Conservation (phyloP, 2,888 invertebrate genomes). For the Tinea semifulvella region DNA sequence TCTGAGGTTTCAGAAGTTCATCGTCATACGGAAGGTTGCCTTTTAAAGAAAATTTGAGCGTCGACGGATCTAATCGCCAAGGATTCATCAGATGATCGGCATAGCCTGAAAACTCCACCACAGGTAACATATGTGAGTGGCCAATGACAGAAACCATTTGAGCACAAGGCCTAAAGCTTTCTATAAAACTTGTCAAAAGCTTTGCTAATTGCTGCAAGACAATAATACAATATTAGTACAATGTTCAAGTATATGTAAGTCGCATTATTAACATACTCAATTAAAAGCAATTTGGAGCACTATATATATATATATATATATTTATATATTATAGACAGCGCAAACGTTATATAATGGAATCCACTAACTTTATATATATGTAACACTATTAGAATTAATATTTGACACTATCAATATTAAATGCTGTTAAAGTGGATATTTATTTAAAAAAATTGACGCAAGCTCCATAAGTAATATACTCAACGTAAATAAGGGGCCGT, state of each 20-base stretch:
- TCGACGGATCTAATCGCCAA: constrained; percentile 90
- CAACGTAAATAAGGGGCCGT: no score
- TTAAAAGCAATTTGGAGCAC: neutral
- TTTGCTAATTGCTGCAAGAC: constrained; percentile 80
- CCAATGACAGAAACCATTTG: constrained; percentile 96
- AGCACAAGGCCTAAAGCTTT: constrained; percentile 91
- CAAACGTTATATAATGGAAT: no score
- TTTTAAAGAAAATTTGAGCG: constrained; percentile 71
- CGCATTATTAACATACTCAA: no score
- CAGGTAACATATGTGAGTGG: constrained; percentile 89
- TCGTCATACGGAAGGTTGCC: constrained; percentile 88
- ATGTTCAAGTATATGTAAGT: no score
- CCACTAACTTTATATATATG: no score
- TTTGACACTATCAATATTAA: no score
- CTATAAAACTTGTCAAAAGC: constrained; percentile 87
- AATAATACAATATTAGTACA: neutral
- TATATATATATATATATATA: neutral
- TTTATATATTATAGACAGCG: no score
- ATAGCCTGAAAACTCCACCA: constrained; percentile 92
- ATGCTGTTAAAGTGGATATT: no score
- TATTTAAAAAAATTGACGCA: no score
- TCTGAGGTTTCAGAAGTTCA: constrained; percentile 89
- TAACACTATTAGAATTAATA: no score
- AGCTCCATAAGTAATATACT: no score
- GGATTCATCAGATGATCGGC: constrained; percentile 90